Conservation (phyloP, 2,113 vertebrate species). For the Sinocyclocheilus maitianheensis region DNA sequence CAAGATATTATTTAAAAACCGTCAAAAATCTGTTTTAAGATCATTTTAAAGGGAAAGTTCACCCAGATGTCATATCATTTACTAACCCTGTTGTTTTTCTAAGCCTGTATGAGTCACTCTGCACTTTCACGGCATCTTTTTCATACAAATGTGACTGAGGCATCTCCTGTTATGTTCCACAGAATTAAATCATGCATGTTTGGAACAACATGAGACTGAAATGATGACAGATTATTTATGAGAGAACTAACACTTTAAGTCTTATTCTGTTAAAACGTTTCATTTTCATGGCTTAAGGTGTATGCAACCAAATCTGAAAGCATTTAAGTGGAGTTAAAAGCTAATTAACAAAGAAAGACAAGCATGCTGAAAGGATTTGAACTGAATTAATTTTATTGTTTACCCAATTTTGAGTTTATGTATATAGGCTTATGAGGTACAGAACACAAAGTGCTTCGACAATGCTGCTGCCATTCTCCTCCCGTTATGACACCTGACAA, state of each 20-base stretch:
- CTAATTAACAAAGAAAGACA: background rate
- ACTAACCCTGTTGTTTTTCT: no score
- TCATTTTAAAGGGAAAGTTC: background rate
- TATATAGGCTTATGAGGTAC: conserved; percentile 78
- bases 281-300: background rate
- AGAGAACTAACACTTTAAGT: no score
- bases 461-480: conserved; percentile 67
- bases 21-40: background rate
- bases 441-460: conserved; percentile 79
- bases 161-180: background rate
- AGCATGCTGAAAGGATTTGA: conserved; percentile 61
- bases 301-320: background rate
- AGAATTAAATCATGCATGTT: background rate
- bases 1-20: background rate
- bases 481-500: conserved; percentile 57
- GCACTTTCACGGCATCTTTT: background rate
- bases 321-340: background rate
- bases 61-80: background rate
- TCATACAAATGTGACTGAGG: background rate
- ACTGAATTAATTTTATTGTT: conserved; percentile 73
- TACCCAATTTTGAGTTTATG: conserved; percentile 60
- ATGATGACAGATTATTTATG: background rate
- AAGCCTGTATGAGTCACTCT: background rate
- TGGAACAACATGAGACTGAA: background rate
- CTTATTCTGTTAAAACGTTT: background rate